phyloP scores from a whole-genome alignment of 2,113 vertebrate genomes.

The Manacus vitellinus region DNA sequence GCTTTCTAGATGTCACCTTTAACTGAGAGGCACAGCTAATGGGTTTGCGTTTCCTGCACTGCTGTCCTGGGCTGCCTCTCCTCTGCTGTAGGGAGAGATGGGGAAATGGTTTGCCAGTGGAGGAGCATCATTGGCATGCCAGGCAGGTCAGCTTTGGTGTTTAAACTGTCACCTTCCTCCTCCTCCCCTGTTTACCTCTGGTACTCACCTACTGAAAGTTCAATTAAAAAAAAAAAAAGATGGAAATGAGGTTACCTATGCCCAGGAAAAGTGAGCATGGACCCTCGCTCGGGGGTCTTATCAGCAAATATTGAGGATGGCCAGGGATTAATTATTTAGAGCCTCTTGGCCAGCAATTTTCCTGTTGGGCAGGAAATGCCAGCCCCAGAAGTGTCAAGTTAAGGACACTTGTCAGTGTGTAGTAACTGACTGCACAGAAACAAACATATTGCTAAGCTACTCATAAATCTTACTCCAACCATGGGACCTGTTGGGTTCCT shows the following conservation, averaged over 20 bases:
- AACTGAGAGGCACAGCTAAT: neutral
- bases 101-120: neutral
- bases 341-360: neutral
- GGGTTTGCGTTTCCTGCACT: neutral
- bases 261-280: rapidly evolving
- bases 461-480: neutral
- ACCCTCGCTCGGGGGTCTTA: rapidly evolving
- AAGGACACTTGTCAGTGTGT: neutral
- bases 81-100: rapidly evolving
- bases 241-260: neutral
- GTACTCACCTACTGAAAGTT: neutral
- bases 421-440: neutral
- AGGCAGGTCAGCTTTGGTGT: neutral
- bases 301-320: neutral
- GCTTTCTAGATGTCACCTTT: neutral
- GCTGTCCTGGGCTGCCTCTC: neutral
- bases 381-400: neutral
- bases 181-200: neutral
- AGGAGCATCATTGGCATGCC: neutral
- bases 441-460: neutral
- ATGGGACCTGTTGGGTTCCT: neutral
- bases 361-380: neutral
- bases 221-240: neutral
- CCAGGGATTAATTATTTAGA: neutral
- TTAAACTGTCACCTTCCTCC: neutral